Base-by-base conservation (phyloP, 2,113 vertebrate genomes). In the Cinclus cinclus region DNA sequence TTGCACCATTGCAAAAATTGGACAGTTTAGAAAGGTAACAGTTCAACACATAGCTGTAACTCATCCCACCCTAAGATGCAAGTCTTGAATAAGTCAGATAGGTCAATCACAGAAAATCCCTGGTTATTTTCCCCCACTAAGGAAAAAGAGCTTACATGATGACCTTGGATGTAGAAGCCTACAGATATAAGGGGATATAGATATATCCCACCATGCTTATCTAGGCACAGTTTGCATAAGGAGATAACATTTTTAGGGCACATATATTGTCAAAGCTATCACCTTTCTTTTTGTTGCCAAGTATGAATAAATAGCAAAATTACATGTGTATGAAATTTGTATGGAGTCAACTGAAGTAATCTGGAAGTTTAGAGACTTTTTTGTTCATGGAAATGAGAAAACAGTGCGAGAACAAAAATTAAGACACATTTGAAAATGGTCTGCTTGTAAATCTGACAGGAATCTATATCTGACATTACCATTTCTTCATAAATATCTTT, bases 101-200 rank as follows among this genome's bases (percentile, higher is more conserved):
- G 68, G 49, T 79, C 33, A 87, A 41, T 75, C 23, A 76, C 71
- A 91, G 68, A 93, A 95, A 84, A 44, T 1, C 5, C 11, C 46
- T 41, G 25, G 1, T 11, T 55, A 9, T 15, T n/a, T 64, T 8
- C 4, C 3, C 10, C 1, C 13, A 8, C 2, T 33, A 69, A 37
- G 35, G 35, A 37, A 69, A 68, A 62, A 42, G 16, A 63, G 9
- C 10, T 71, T 73, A 58, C 22, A 37, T 80, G 15, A 56, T 69
- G 50, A 69, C 64, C 83, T 81, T 73, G 56, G 28, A 28, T 58
- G 14, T 50, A 92, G 69, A 89, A 83, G 31, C 27, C 25, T 59
- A 33, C 6, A 60, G 41, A 87, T 27, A 4, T 5, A 63, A 9
- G 5, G 12, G n/a, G 5, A 42, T 79, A 30, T 3, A 73, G n/a